Conservation (phyloP, 2,888 invertebrate genomes). For the Stratiomys singularior region DNA sequence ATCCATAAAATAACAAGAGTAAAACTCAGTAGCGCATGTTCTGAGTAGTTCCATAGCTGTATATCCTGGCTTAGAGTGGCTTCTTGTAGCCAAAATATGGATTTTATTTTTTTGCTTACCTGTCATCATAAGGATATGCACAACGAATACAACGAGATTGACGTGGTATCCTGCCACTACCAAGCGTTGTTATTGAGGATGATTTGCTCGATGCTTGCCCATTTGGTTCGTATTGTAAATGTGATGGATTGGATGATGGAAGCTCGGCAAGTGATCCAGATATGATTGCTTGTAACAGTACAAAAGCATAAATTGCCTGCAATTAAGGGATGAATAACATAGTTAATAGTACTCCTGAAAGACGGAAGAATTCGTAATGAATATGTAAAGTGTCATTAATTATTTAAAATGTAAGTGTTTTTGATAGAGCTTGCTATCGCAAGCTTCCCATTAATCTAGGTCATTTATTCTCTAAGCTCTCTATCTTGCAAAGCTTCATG, state of each 20-base stretch:
- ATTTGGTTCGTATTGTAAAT: slow-evolving; percentile 13
- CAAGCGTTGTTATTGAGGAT: slow-evolving; percentile 19
- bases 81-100: too few species aligned
- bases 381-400: too few species aligned
- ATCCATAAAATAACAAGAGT: too few species aligned
- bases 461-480: too few species aligned
- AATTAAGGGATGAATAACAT: background rate
- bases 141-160: slow-evolving; percentile 63
- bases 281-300: slow-evolving; percentile 26
- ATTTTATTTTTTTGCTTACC: slow-evolving; percentile 54
- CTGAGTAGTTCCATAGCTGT: too few species aligned
- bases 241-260: background rate
- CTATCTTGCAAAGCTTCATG: too few species aligned
- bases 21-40: too few species aligned
- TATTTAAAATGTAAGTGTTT: too few species aligned
- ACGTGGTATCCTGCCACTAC: slow-evolving; percentile 59
- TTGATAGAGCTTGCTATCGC: too few species aligned
- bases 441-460: too few species aligned
- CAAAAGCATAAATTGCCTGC: slow-evolving; percentile 22
- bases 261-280: slow-evolving; percentile 20
- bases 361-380: too few species aligned
- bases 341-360: background rate
- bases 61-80: too few species aligned
- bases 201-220: slow-evolving; percentile 36
- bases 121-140: slow-evolving; percentile 59